A percentile compares a stretch with the other conserved stretches of the same genome.
phyloP scores from a whole-genome alignment of 2,888 invertebrate genomes.

The Lasius platythorax region DNA sequence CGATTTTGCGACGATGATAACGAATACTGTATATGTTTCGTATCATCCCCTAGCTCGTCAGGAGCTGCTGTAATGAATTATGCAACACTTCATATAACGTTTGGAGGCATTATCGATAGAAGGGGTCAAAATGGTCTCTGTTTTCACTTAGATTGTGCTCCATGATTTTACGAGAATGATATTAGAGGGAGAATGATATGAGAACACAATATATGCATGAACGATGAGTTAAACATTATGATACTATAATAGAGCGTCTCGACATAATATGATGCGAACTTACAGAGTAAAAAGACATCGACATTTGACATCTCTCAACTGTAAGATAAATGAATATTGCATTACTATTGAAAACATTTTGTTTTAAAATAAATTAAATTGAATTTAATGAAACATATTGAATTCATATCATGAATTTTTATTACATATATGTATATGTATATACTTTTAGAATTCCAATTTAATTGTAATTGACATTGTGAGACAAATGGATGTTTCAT shows the following conservation, averaged over 20 bases:
- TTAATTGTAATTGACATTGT: conserved; percentile 16
- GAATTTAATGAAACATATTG: conserved; percentile 10
- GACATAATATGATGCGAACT: neutral
- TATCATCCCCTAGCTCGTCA: neutral
- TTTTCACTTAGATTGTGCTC: conserved; percentile 27
- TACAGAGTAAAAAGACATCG: neutral
- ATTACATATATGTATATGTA: neutral
- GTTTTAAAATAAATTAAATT: conserved; percentile 38
- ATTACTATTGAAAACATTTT: neutral
- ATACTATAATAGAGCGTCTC: neutral
- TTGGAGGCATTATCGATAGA: conserved; percentile 20
- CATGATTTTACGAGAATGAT: conserved; percentile 25
- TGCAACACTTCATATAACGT: conserved; percentile 16
- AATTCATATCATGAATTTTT: neutral
- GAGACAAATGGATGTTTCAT: conserved; percentile 1
- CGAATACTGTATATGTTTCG: conserved; percentile 9
- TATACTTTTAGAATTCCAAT: neutral
- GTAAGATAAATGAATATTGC: conserved; percentile 28
- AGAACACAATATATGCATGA: neutral
- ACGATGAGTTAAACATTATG: neutral
- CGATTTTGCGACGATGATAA: neutral
- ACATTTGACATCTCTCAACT: conserved; percentile 19
- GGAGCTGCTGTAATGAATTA: conserved; percentile 27
- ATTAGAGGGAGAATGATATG: neutral
- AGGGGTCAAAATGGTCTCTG: conserved; percentile 4